Base-by-base conservation (phyloP, 2,797 vertebrate genomes). In the Menidia menidia region DNA sequence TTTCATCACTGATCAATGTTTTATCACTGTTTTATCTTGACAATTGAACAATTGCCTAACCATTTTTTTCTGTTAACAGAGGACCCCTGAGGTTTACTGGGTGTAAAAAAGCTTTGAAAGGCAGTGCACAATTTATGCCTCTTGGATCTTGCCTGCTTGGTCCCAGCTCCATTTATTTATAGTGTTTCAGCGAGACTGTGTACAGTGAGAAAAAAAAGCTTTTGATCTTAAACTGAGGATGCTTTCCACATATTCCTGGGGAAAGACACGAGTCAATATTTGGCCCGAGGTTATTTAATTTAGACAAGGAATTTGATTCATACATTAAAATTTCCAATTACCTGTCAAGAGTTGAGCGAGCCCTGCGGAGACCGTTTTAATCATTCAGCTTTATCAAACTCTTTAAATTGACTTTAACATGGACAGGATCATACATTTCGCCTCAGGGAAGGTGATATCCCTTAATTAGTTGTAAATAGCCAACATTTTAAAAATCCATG, bases 301-400 rank as follows among this genome's bases (percentile, higher is more conserved):
- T 90, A 84, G 82, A 89, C 88, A 90, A 86, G 85, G 73, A 82
- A 74, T 91, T 89, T 91, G 88, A 92, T 90, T 91, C 85, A 91
- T 89, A 89, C 80, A 87, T 91, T 84, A 90, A 92, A 92, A 90
- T 88, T 90, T 91, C 90, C 88, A 92, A 92, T 93, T 92, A 92
- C 89, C 88, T 88, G 90, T 93, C 90, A 92, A 81, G 86, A 89
- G 85, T 84, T 88, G 85, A 92, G 83, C 80, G 64, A 73, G 85
- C 89, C 91, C 90, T 74, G 87, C 89, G 89, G 89, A 92, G 77
- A 73, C 77, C 64, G 83, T 88, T 91, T 93, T 92, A 93, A 91
- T 92, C 87, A 87, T 87, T 82, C 85, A 69, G 84, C 87, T 91
- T 91, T 89, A 91, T 91, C 88, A 89, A 86, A 85, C 74, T 85